These are phyloP conservation scores for Zophobas morio DNA, from an alignment of 1,140 invertebrate genomes.

Conservation along the genomic window DNA sequence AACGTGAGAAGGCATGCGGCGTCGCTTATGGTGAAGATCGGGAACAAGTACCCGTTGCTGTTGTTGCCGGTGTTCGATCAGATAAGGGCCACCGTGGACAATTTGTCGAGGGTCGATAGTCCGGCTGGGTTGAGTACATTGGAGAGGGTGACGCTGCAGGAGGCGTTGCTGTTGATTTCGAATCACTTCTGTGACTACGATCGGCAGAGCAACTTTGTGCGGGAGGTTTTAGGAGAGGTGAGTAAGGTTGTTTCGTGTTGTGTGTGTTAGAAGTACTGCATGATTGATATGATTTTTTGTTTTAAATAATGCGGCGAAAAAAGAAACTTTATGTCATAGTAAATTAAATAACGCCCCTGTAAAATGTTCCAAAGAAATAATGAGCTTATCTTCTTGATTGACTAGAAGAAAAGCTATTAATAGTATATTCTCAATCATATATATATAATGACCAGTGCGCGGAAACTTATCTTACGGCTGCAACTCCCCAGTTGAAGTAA, in stretches of 20 bases:
- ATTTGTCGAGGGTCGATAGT: conserved; percentile 74
- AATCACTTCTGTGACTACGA: conserved; percentile 92
- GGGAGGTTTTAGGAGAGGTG: conserved; percentile 80
- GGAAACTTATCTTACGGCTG: too few species aligned
- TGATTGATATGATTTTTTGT: too few species aligned
- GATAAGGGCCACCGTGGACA: conserved; percentile 81
- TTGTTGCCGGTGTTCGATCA: conserved; percentile 90
- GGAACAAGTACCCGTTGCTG: conserved; percentile 86
- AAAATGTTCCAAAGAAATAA: too few species aligned
- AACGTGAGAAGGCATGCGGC: conserved; percentile 91
- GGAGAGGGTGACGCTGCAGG: conserved; percentile 85
- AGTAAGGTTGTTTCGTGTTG: conserved; percentile 42
- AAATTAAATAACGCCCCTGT: too few species aligned
- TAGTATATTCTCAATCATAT: too few species aligned
- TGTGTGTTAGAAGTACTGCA: too few species aligned
- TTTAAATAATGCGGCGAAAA: too few species aligned
- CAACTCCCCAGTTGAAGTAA: too few species aligned
- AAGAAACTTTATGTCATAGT: too few species aligned
- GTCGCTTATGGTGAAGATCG: conserved; percentile 90
- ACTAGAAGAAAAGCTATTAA: too few species aligned
- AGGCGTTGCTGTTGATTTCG: conserved; percentile 85
- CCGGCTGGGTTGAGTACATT: conserved; percentile 83
- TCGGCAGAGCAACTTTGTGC: conserved; percentile 85
- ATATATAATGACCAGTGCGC: too few species aligned
- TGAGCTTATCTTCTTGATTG: too few species aligned